phyloP scores from a whole-genome alignment of 1,140 invertebrate genomes.

The Brachionus manjavacas region DNA sequence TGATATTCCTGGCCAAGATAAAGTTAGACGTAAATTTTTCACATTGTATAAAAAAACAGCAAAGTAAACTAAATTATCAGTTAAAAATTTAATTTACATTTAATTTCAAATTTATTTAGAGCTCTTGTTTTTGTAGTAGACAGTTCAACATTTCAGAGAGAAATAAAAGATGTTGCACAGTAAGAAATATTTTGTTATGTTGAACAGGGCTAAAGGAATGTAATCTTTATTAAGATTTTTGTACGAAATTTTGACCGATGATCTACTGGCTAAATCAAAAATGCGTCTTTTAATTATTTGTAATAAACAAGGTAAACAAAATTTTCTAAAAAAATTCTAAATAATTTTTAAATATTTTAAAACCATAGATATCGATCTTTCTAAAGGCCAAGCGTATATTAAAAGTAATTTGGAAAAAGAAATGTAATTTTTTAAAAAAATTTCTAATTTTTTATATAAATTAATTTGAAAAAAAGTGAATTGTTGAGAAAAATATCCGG shows the following conservation, averaged over 20 bases:
- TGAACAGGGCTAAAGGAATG: no score
- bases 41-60: neutral
- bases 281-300: neutral
- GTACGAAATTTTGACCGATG: conserved; percentile 27
- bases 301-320: conserved; percentile 25
- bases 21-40: conserved; percentile 18
- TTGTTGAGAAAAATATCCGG: conserved; percentile 25
- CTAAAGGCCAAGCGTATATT: conserved; percentile 14
- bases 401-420: conserved; percentile 38
- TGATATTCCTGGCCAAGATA: conserved; percentile 40
- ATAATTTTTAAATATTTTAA: neutral
- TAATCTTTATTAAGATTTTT: neutral
- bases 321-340: neutral
- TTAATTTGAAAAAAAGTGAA: neutral
- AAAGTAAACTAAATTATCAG: neutral
- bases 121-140: conserved; percentile 12
- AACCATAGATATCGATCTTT: conserved; percentile 3
- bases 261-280: neutral
- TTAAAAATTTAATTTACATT: neutral
- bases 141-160: conserved; percentile 24
- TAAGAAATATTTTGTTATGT: neutral
- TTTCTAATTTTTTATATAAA: neutral
- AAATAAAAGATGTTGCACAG: conserved; percentile 28
- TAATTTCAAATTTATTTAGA: neutral
- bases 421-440: neutral